A percentile compares a stretch with the other conserved stretches of the same genome.
These are phyloP conservation scores for Lutraria rhynchaena DNA, from an alignment of 1,140 invertebrate species.

Conservation along the genomic window DNA sequence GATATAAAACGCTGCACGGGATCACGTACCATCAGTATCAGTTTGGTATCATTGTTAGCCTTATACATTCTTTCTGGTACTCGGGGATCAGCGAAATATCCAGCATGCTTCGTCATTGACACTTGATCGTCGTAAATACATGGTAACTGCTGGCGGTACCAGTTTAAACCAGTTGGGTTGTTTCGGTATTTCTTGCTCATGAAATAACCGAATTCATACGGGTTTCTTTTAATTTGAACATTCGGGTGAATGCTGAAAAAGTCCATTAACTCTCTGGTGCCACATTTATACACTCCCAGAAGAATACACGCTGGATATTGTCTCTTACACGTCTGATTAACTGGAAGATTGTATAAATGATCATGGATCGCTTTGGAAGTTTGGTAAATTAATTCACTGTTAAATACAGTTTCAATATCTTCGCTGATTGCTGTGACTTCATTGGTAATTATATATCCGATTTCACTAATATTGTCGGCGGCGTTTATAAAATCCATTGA, in stretches of 20 bases:
- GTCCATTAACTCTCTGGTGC: slow-evolving; percentile 12
- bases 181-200: not conserved
- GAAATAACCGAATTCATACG: slow-evolving; percentile 22
- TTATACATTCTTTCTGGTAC: not conserved
- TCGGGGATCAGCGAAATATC: not conserved
- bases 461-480: too few species aligned
- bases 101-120: not conserved
- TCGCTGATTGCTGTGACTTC: too few species aligned
- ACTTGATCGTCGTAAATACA: slow-evolving; percentile 16
- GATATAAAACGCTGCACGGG: slow-evolving; percentile 8
- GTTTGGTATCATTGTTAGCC: slow-evolving; percentile 1
- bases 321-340: not conserved
- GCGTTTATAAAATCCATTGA: too few species aligned
- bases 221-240: not conserved
- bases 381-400: not conserved
- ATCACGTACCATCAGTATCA: slow-evolving; percentile 11
- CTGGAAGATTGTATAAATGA: not conserved
- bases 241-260: slow-evolving; percentile 20
- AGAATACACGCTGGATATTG: not conserved
- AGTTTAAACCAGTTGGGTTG: not conserved
- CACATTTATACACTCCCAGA: not conserved
- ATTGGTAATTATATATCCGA: too few species aligned
- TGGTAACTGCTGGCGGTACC: slow-evolving; percentile 9
- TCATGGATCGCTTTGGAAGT: not conserved
- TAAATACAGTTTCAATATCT: not conserved